Evolutionary conservation across 37 sponge, comb jelly and placozoan species (phyloP), one percentile per base, ranked within the genome.

Genomic region (Spongilla lacustris): DNA sequence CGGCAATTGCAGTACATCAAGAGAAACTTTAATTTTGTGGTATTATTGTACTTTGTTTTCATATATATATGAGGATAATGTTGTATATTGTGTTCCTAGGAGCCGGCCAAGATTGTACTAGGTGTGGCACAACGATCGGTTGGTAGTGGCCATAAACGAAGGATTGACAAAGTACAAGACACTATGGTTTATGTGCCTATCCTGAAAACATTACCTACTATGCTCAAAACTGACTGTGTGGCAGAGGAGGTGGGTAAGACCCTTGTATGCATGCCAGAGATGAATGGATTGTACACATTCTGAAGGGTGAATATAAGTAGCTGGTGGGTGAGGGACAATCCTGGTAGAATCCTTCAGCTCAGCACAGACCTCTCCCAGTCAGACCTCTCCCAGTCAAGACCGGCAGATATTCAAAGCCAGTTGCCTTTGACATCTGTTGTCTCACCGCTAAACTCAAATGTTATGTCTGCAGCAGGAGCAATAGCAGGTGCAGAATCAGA

Each of bases 171-270:
- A 31, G 24, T 68, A 38, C 23, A 81, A 34, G 82, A 81, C 23
- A 24, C 26, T 24, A n/a, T 81, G 24, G 69, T 81, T 32, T 81
- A 81, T 69, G 82, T 81, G 24, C 82, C 82, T 5, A 21, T 81
- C 68, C 82, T 81, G n/a, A 32, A 81, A 31, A 69, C 69, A 68
- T 70, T 81, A 25, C 41, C 68, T 12, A 22, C 36, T 35, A 37
- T 81, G 68, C 31, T 81, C 32, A 32, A 67, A 31, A 81, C 29
- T 81, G 82, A 81, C n/a, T 24, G 69, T 32, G 82, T 81, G n/a
- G 30, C 68, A 31, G n/a, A 69, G 32, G 41, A 81, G 82, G 82
- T 81, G 32, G 24, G 66, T 79, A 76, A 58, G 58, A 58, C 58
- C 58, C 19, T 58, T 58, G 58, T 41, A 6, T 6, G 6, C 41